Base-by-base conservation (phyloP, 2,888 invertebrate species). In the Drosophila mettleri region DNA sequence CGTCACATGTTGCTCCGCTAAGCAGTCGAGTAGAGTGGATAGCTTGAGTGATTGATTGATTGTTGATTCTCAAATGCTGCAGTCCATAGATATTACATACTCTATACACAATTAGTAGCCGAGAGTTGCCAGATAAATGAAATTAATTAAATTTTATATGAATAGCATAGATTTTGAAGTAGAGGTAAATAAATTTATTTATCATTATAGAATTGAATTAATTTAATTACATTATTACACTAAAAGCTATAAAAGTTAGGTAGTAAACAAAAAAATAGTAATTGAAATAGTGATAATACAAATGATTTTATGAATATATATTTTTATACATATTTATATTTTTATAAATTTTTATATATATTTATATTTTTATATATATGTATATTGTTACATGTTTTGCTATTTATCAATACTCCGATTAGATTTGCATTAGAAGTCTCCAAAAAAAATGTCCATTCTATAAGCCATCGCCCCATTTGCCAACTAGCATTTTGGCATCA, bases 11-110 rank as follows among this genome's bases (percentile, higher is more conserved):
- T 70, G 71, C 64, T 38, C 52, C 39, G 52, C 46, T 41, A 41
- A 46, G 64, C 57, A 31, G 36, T 46, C 20, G 39, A 12, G 43
- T 55, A 54, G 60, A 72, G 60, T 66, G 74, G 51, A 27, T 61
- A 67, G 59, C 43, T 55, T 51, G 52, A 67, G 68, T 88, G 82
- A 82, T 82, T 75, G 82, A 88, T 82, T 69, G 69, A 73, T 67
- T 75, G 64, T 74, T 81, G 75, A 81, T 85, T 78, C 63, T 81
- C 69, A 60, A 77, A 69, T 64, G 64, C 39, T 54, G 34, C 45
- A 33, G 22, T 33, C 24, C 45, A 16, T 33, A 38, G 43, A 38
- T n/a, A 10, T 41, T 14, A 5, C 9, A 33, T 20, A 33, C 33
- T 20, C 14, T 14, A 10, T 9, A 20, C 6, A 48, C 20, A 29